These are phyloP conservation scores for silkworm (Bombyx mori) DNA, from an alignment of 1,140 invertebrate genomes.

Conservation along the genomic window ASM3026992v2 NC_085124.1:6059501-6060000, in stretches of 20 bases:
- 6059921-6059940: constrained; percentile 89
- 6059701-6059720: too few species aligned
- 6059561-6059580: constrained; percentile 86
- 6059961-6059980: constrained; percentile 88
- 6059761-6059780: not conserved
- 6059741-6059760: too few species aligned
- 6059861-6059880: constrained; percentile 91
- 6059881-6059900: constrained; percentile 92
- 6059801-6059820: too few species aligned
- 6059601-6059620: constrained; percentile 81
- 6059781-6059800: not conserved
- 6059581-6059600: constrained; percentile 91
- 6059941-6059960: constrained; percentile 94
- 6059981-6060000: constrained; percentile 93
- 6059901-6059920: constrained; percentile 90
- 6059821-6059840: constrained; percentile 33
- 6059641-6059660: too few species aligned
- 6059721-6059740: too few species aligned
- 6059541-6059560: constrained; percentile 90
- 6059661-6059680: too few species aligned
- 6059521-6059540: constrained; percentile 91
- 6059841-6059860: constrained; percentile 95
- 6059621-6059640: not conserved
- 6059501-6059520: constrained; percentile 94
- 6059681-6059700: too few species aligned